Percentiles rank a stretch among this genome's conserved stretches.
phyloP scores from a whole-genome alignment of 2,113 vertebrate species.

The Gymnorhina tibicen region DNA sequence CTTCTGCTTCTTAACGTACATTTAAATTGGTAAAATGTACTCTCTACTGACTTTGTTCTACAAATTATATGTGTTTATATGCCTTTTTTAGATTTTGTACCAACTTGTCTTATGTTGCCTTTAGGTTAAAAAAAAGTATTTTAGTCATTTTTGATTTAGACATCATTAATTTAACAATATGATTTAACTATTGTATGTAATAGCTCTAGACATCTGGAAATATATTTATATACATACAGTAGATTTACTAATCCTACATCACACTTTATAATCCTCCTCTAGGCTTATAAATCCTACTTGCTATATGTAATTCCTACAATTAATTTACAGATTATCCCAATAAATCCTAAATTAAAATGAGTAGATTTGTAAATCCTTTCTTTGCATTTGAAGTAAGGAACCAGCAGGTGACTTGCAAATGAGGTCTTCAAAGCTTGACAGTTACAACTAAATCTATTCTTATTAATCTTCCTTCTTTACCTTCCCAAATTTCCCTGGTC shows the following conservation, averaged over 20 bases:
- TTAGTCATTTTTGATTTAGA: not conserved
- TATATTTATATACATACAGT: not conserved
- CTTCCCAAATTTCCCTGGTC: not conserved
- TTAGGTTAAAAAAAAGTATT: not conserved
- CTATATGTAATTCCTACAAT: constrained; percentile 4
- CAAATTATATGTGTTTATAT: not conserved
- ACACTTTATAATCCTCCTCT: not conserved
- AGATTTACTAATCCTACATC: not conserved
- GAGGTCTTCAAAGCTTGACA: not conserved
- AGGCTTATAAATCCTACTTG: not conserved
- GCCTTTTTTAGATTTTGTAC: not conserved
- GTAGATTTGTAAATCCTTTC: not conserved
- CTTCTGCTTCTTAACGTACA: not conserved
- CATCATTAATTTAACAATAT: not conserved
- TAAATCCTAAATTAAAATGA: constrained; percentile 23
- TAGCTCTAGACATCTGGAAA: not conserved
- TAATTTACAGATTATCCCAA: not conserved
- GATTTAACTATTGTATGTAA: not conserved
- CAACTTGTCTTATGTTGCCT: not conserved
- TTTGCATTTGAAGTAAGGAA: not conserved
- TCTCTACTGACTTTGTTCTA: not conserved
- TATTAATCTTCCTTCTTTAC: not conserved
- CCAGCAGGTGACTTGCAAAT: not conserved
- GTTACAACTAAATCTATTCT: not conserved
- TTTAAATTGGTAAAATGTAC: not conserved